Base-by-base conservation (phyloP, 2,113 vertebrate genomes). In the Vombatus ursinus region DNA sequence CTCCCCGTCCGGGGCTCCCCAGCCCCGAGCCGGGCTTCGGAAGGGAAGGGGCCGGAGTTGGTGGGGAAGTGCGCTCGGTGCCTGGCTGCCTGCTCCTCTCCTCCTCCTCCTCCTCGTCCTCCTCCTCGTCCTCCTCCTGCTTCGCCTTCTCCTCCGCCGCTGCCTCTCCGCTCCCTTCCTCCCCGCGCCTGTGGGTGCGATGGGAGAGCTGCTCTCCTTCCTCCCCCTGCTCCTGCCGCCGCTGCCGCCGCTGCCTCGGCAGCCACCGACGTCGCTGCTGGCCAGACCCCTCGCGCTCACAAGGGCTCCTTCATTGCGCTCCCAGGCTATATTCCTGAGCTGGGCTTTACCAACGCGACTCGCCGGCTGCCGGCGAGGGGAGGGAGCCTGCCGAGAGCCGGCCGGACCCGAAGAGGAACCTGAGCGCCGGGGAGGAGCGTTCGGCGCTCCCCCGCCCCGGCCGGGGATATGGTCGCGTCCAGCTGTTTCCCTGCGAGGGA, bases 401-500 rank as follows among this genome's bases (percentile, higher is more conserved):
- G 90, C 94, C 50, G 97, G 96, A 47, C 51, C 94, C 23, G 68
- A 89, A 97, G 94, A 84, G 97, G 91, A 94, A 0, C 48, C 91
- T 68, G 95, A 57, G 97, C 94, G 97, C 91, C 52, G 91, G 97
- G 98, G 96, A 91, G 97, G 97, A 96, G 96, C 97, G 47, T 54
- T 90, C 91, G 95, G 51, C 91, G 44, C 52, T 8, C 96, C 94
- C 96, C 96, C 97, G 96, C 95, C 90, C 97, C 96, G 94, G 3
- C 90, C 94, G 53, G 26, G 96, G 97, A 98, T 51, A 93, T 98
- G 98, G 98, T 98, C 98, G 98, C 98, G 98, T 95, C 98, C 98
- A 96, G 96, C 97, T 94, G 97, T 96, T 97, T 96, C 97, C 96
- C 96, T 90, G 50, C 51, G 92, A 54, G 97, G 98, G 97, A 96